phyloP scores from a whole-genome alignment of 1,140 invertebrate genomes.

The Vanessa atalanta region DNA sequence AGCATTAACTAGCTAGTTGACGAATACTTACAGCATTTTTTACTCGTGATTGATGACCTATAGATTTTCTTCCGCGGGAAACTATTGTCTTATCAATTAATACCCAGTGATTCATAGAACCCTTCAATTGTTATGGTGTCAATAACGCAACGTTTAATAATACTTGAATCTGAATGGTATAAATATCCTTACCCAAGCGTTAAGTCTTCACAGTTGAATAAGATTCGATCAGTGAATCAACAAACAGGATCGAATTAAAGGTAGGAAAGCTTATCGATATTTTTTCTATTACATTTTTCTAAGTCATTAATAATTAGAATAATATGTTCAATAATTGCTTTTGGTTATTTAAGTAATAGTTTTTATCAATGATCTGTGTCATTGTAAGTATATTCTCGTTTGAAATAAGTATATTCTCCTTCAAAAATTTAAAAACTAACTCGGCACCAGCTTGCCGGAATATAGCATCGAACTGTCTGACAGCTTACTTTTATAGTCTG shows the following conservation, averaged over 20 bases:
- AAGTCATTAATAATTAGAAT: too few species aligned
- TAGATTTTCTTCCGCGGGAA: constrained; percentile 38
- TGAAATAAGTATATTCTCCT: too few species aligned
- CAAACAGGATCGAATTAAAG: constrained; percentile 33
- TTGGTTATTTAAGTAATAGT: too few species aligned
- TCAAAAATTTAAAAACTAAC: too few species aligned
- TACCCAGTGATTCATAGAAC: constrained; percentile 39
- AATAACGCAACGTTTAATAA: constrained; percentile 50
- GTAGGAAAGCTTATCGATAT: constrained; percentile 21
- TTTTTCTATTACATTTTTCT: not conserved
- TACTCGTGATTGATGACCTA: constrained; percentile 7
- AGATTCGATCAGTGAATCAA: constrained; percentile 31
- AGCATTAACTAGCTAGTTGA: too few species aligned
- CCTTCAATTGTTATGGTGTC: constrained; percentile 47
- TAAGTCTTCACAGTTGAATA: constrained; percentile 45
- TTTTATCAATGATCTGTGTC: too few species aligned
- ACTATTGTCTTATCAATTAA: constrained; percentile 38
- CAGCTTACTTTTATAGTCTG: too few species aligned
- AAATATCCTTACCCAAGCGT: constrained; percentile 53
- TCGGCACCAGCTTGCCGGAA: too few species aligned
- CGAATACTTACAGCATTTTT: not conserved
- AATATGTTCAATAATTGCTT: too few species aligned
- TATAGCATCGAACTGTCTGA: too few species aligned
- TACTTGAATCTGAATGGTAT: constrained; percentile 51
- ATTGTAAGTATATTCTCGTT: too few species aligned